Conservation (phyloP, 64 coral and sea anemone species). For the Actinia tenebrosa region DNA sequence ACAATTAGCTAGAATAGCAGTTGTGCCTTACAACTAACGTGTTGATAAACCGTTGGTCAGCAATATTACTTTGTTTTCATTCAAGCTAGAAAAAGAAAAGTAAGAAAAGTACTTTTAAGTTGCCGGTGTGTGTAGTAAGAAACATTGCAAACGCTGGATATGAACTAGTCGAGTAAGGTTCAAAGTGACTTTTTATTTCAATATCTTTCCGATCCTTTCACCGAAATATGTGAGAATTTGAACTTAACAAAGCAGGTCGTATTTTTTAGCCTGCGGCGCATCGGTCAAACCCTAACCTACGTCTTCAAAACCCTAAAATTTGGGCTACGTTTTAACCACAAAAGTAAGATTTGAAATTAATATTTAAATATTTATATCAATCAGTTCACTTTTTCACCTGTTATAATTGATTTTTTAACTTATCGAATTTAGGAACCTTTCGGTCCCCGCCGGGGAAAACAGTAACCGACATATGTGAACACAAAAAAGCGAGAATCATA, state of each 20-base stretch:
- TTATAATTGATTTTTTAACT: neutral
- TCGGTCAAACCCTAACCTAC: neutral
- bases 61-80: neutral
- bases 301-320: neutral
- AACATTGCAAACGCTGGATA: neutral
- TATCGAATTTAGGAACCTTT: neutral
- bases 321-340: neutral
- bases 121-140: too few relatives aligned
- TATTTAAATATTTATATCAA: neutral
- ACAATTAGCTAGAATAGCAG: neutral
- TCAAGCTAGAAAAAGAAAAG: neutral
- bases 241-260: neutral
- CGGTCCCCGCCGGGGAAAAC: neutral
- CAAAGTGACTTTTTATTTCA: neutral
- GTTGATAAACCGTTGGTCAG: neutral
- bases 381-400: neutral
- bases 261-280: neutral
- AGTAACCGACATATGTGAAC: neutral
- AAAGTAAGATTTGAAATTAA: neutral
- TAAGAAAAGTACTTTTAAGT: too few relatives aligned
- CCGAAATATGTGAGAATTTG: neutral
- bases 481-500: neutral
- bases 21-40: neutral
- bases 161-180: neutral
- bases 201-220: neutral